Evolutionary conservation across 2,888 invertebrate genomes (phyloP), one percentile per base, ranked within the genome.

Genomic region (Protophormia terraenovae): DNA sequence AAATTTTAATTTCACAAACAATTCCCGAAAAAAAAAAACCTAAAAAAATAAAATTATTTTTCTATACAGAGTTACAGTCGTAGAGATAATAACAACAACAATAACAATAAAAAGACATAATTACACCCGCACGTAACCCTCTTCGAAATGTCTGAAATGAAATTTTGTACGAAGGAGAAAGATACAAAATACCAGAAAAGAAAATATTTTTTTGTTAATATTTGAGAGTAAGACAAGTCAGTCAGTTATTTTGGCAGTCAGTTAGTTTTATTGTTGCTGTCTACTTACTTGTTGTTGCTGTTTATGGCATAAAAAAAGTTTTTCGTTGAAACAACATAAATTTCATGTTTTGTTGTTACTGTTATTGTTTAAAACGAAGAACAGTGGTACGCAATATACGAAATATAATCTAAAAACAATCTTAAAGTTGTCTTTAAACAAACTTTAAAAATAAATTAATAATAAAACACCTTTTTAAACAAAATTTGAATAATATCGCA

Each of bases 81-180:
- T n/a, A n/a, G n/a, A n/a, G n/a, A n/a, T n/a, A n/a, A n/a, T n/a
- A n/a, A n/a, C 27, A 69, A n/a, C 27, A 53, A 14, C 55, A 83
- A 10, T 55, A 32, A 60, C 27, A 62, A 38, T 10, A 55, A 29
- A 45, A 76, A 41, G 22, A 24, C 24, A 53, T 64, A 60, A 60
- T 69, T 60, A 82, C 85, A 79, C 85, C 85, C 85, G 82, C 85
- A 85, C 75, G 24, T 35, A 62, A 50, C 27, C 27, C 69, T 50
- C 60, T 27, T 3, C n/a, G 16, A 60, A 60, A 35, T 69, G 16
- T 29, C 41, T 50, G 32, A 22, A 72, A 38, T 60, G 29, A 79
- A 73, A 69, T 69, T n/a, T n/a, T 47, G 10, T 24, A 66, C 58
- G 29, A 38, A 71, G 12, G 29, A 29, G 45, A 47, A 50, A 41